Conservation (phyloP, 2,888 invertebrate genomes). For the Emmelina monodactyla region DNA sequence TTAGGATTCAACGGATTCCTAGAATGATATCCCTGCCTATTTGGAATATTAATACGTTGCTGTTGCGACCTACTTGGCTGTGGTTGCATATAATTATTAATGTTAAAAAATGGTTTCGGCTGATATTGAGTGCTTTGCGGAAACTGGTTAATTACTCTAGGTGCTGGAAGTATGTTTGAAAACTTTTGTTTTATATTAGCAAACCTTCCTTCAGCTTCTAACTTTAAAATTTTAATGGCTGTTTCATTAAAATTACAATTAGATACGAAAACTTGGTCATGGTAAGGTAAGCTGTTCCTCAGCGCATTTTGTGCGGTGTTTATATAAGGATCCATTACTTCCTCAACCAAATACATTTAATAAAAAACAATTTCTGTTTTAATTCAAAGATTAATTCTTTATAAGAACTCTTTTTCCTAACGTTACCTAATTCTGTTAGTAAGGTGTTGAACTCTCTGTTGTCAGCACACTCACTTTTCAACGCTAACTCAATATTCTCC, state of each 20-base stretch:
- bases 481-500: not conserved
- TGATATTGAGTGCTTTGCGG: no score
- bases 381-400: constrained; percentile 11
- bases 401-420: constrained; percentile 2
- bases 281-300: constrained; percentile 11
- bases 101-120: no score
- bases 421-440: not conserved
- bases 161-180: constrained; percentile 8
- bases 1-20: no score
- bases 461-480: constrained; percentile 7
- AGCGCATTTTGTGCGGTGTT: constrained; percentile 9
- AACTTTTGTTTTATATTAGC: constrained; percentile 12
- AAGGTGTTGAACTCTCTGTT: not conserved
- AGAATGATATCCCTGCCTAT: no score
- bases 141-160: constrained; percentile 5
- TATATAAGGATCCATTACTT: not conserved
- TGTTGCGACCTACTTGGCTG: no score
- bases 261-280: constrained; percentile 11
- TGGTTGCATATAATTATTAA: no score
- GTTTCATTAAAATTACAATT: constrained; percentile 12
- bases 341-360: constrained; percentile 1
- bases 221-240: constrained; percentile 7
- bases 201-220: constrained; percentile 12
- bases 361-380: constrained; percentile 10
- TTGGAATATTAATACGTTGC: no score